Base-by-base conservation (phyloP, 2,797 vertebrate species). In the Natrix natrix region DNA sequence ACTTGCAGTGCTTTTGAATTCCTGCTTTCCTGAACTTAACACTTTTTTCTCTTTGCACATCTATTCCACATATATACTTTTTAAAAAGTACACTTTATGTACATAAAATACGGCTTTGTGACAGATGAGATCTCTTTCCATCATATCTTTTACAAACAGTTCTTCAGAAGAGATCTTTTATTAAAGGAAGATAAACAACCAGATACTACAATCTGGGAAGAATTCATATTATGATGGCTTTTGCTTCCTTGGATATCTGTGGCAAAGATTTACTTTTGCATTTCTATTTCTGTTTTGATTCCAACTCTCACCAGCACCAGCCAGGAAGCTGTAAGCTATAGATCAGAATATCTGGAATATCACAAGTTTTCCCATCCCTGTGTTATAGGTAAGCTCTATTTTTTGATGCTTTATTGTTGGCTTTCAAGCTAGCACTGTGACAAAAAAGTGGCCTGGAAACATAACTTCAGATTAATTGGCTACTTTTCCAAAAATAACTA, bases 401-500 rank as follows among this genome's bases (percentile, higher is more conserved):
- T 24, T 54, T 54, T 55, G 43, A 48, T 83, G 43, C 48, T 48
- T 83, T 48, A 83, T 56, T 55, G 13, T 24, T 22, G 57, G 55
- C 14, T 88, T 26, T 37, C 61, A 92, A 74, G 10, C 12, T 5
- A n/a, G 32, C 66, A 57, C 26, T 78, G 54, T 88, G 63, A 17
- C 11, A 10, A 32, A 52, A 92, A 92, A 69, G 17, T 5, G 17
- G 43, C 57, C 1, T 89, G 37, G 63, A 78, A 54, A 78, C 24
- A 28, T 56, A 48, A 48, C 91, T 78, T 14, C 87, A 95, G 93
- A 90, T 93, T 96, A 95, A 94, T 94, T 95, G 93, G 91, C 86
- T 95, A n/a, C 0, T 96, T 96, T 96, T 95, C 95, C 95, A 93
- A 94, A 96, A 86, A 96, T 91, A 2, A 4, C 88, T 94, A 94